Conservation (phyloP, 2,797 vertebrate species). For the Cottoperca gobio region DNA sequence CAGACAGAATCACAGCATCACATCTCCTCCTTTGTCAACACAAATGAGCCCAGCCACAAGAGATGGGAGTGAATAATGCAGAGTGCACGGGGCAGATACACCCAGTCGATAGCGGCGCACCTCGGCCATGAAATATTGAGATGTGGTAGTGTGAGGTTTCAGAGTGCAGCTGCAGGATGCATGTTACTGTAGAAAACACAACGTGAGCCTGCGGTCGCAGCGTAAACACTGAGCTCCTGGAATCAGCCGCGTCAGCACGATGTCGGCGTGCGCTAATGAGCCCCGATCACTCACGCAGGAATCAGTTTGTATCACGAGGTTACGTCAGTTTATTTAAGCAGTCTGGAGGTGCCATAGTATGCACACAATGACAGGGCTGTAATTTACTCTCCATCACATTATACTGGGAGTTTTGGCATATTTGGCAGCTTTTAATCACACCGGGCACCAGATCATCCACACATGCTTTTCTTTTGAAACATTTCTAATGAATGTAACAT, state of each 20-base stretch:
- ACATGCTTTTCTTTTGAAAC: too few species aligned
- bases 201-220: constrained; percentile 44
- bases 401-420: too few species aligned
- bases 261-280: constrained; percentile 67
- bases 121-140: constrained; percentile 77
- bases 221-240: constrained; percentile 37
- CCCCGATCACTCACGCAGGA: constrained; percentile 36
- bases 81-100: constrained; percentile 48
- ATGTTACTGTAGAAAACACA: constrained; percentile 26
- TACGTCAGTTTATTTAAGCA: too few species aligned
- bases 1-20: constrained; percentile 60
- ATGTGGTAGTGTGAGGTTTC: constrained; percentile 61
- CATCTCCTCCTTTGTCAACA: constrained; percentile 80
- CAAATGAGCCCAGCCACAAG: constrained; percentile 72
- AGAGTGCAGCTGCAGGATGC: constrained; percentile 46
- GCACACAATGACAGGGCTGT: too few species aligned
- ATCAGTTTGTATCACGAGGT: constrained; percentile 47
- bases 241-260: constrained; percentile 57
- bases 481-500: too few species aligned
- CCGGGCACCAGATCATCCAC: too few species aligned
- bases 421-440: too few species aligned
- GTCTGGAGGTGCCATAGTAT: too few species aligned
- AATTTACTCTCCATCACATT: too few species aligned
- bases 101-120: constrained; percentile 60
- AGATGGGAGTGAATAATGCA: constrained; percentile 80